These are phyloP conservation scores for Hucho hucho DNA, from an alignment of 2,113 vertebrate genomes.

Conservation along the genomic window DNA sequence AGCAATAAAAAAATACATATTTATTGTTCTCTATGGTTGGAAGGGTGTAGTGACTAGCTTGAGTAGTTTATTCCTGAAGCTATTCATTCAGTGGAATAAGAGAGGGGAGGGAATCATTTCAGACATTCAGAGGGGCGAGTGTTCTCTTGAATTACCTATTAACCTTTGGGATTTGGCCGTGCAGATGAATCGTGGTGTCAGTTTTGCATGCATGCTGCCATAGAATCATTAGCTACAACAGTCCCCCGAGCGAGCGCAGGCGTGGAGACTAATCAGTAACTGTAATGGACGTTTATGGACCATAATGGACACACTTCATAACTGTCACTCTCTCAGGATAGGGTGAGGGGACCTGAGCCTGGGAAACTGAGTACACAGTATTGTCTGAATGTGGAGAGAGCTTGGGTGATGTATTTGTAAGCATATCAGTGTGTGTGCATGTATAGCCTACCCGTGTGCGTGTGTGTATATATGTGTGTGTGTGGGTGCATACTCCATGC, in stretches of 20 bases:
- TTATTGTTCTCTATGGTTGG: slow-evolving; percentile 66
- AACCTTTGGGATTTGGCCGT: slow-evolving; percentile 67
- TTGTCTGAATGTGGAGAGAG: slow-evolving; percentile 33
- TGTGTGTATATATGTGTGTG: background rate
- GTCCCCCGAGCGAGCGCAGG: slow-evolving; percentile 63
- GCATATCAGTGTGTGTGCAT: background rate
- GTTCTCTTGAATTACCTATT: slow-evolving; percentile 73
- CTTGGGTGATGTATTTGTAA: slow-evolving; percentile 48
- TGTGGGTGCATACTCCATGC: too few relatives aligned
- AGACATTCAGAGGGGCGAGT: slow-evolving; percentile 70
- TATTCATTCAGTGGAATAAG: slow-evolving; percentile 62
- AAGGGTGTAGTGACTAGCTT: slow-evolving; percentile 58
- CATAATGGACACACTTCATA: slow-evolving; percentile 79
- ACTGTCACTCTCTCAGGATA: slow-evolving; percentile 66
- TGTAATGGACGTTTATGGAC: slow-evolving; percentile 52
- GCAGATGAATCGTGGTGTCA: slow-evolving; percentile 70
- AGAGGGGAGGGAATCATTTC: slow-evolving; percentile 64
- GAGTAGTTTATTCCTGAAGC: slow-evolving; percentile 73
- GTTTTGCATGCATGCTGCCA: slow-evolving; percentile 61
- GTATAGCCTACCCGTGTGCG: background rate
- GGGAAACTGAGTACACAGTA: slow-evolving; percentile 38
- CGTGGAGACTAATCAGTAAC: slow-evolving; percentile 72
- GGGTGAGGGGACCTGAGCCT: slow-evolving; percentile 41
- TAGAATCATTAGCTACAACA: slow-evolving; percentile 70
- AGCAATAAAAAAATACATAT: slow-evolving; percentile 59